phyloP scores from a whole-genome alignment of 2,797 vertebrate species.

The Lacerta viridis region DNA sequence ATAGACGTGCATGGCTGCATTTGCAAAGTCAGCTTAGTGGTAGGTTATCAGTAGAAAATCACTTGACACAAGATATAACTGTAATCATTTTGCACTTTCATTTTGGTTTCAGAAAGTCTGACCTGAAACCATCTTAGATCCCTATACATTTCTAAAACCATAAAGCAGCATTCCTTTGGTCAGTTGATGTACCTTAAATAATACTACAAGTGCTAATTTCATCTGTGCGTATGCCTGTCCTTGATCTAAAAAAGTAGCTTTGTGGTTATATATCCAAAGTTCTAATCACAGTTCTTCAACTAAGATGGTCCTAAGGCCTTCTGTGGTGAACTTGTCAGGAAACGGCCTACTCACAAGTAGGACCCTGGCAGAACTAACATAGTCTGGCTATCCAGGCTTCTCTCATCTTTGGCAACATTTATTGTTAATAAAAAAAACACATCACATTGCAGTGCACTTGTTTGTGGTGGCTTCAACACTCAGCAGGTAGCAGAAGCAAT shows the following conservation, averaged over 20 bases:
- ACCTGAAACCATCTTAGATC: conserved; percentile 73
- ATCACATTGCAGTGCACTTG: background rate
- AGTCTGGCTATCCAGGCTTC: background rate
- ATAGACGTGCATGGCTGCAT: conserved; percentile 72
- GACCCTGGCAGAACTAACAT: background rate
- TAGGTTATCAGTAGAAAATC: conserved; percentile 49
- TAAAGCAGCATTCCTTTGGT: background rate
- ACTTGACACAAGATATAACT: conserved; percentile 57
- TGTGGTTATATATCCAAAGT: background rate
- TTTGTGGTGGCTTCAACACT: background rate
- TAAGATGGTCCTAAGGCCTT: background rate
- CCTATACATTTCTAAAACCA: background rate
- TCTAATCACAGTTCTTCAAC: background rate
- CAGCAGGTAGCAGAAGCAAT: background rate
- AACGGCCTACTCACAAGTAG: too few relatives aligned
- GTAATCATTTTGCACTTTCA: conserved; percentile 69
- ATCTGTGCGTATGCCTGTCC: background rate
- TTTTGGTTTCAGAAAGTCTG: conserved; percentile 60
- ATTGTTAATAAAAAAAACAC: background rate
- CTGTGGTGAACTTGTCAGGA: background rate
- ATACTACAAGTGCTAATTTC: background rate
- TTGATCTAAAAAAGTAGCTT: background rate
- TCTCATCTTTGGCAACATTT: background rate
- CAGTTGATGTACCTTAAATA: background rate
- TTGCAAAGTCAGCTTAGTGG: conserved; percentile 73